Evolutionary conservation across 2,888 invertebrate species (phyloP).

Genomic region (Girardia tigrina): DNA sequence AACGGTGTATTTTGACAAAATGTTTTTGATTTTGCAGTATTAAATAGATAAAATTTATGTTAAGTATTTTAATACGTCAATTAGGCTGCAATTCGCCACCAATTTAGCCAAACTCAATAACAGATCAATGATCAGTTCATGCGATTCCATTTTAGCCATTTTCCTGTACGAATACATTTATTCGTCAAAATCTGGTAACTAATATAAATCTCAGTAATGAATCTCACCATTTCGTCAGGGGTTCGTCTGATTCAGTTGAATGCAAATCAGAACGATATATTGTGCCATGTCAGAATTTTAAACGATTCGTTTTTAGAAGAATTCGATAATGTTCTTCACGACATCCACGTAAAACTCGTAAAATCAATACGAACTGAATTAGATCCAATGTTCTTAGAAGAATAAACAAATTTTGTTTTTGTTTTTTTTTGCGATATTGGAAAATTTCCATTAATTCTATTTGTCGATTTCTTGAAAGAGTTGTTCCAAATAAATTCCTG

Average conservation of each 20-base stretch:
- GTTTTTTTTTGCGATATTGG: too few relatives aligned
- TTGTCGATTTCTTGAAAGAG: too few relatives aligned
- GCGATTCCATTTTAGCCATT: not conserved
- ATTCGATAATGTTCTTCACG: not conserved
- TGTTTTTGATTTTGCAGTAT: too few relatives aligned
- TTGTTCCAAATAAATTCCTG: too few relatives aligned
- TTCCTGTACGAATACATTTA: constrained; percentile 9
- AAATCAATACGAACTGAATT: not conserved
- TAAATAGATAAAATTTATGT: too few relatives aligned
- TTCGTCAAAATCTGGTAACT: not conserved
- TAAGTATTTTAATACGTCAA: too few relatives aligned
- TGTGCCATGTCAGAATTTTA: not conserved
- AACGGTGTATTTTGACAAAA: too few relatives aligned
- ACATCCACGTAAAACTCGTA: not conserved
- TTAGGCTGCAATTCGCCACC: not conserved
- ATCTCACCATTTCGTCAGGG: not conserved
- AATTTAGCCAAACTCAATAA: constrained; percentile 1
- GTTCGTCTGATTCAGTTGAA: not conserved
- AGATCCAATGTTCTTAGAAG: not conserved
- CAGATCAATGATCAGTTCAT: not conserved
- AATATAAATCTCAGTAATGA: not conserved
- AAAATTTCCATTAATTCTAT: too few relatives aligned
- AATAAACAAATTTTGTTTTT: too few relatives aligned
- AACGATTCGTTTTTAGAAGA: not conserved
- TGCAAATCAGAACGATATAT: not conserved